Evolutionary conservation across 2,888 invertebrate species (phyloP).

Genomic region (Eustalomyia histrio): DNA sequence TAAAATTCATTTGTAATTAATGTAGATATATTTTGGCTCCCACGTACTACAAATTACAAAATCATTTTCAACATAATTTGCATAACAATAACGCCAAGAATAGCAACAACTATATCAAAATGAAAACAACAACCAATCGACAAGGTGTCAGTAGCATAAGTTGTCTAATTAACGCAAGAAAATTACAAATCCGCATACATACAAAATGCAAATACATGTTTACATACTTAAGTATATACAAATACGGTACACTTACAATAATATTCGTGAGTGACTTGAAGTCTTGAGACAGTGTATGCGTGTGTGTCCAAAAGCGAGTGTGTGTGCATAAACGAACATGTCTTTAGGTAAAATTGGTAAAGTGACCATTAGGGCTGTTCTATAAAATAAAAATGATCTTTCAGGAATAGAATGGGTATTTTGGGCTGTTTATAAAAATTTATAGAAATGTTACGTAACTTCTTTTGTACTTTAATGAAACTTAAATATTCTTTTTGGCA

Average conservation of each 20-base stretch:
- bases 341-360: constrained; percentile 16
- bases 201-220: neutral
- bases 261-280: neutral
- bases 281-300: neutral
- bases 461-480: too few species aligned
- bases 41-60: constrained; percentile 59
- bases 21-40: constrained; percentile 38
- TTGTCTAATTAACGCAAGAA: constrained; percentile 64
- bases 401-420: too few species aligned
- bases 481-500: too few species aligned
- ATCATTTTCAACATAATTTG: constrained; percentile 58
- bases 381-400: too few species aligned
- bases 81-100: constrained; percentile 32
- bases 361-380: too few species aligned
- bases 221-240: neutral
- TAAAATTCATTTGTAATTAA: constrained; percentile 58
- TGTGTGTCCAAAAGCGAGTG: too few species aligned
- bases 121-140: constrained; percentile 44
- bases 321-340: neutral
- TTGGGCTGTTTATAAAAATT: too few species aligned
- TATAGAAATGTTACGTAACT: too few species aligned
- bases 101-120: constrained; percentile 35
- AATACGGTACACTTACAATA: neutral
- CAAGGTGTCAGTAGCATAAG: constrained; percentile 62
- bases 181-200: constrained; percentile 47